Conservation (phyloP, 2,797 vertebrate genomes). For the Melanogrammus aeglefinus region DNA sequence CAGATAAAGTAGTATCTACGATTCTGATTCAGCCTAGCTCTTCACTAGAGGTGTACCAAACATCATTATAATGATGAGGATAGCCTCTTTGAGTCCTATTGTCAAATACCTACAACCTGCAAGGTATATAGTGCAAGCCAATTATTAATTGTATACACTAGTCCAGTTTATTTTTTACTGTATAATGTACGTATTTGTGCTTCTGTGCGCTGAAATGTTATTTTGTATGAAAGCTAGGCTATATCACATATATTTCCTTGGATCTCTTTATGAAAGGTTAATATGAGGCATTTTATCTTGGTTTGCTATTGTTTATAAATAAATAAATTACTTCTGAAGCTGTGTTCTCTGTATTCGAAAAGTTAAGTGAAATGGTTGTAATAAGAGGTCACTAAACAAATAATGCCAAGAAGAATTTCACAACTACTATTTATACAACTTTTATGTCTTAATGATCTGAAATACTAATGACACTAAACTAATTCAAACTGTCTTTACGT, state of each 20-base stretch:
- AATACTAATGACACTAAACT: neutral
- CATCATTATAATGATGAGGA: conserved; percentile 39
- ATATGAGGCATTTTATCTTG: conserved; percentile 65
- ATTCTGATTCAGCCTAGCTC: conserved; percentile 55
- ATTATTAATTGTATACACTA: conserved; percentile 54
- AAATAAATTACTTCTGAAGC: conserved; percentile 48
- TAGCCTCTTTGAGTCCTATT: conserved; percentile 33
- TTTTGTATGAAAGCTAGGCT: conserved; percentile 48
- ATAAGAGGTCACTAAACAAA: neutral
- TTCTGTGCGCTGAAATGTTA: conserved; percentile 45
- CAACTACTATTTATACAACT: neutral
- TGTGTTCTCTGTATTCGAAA: neutral
- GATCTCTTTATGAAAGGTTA: conserved; percentile 59
- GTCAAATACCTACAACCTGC: conserved; percentile 44
- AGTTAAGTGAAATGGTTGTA: neutral
- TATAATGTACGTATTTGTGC: conserved; percentile 34
- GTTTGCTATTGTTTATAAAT: conserved; percentile 61
- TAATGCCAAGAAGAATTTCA: neutral
- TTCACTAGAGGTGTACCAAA: conserved; percentile 45
- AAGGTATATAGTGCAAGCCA: conserved; percentile 55
- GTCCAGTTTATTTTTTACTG: conserved; percentile 48
- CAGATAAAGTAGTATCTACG: conserved; percentile 71
- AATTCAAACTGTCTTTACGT: neutral
- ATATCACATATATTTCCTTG: conserved; percentile 57
- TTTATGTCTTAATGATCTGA: neutral